Evolutionary conservation across 2,113 vertebrate species (phyloP), one percentile per base, ranked within the genome.

Genomic region (Astur gentilis): DNA sequence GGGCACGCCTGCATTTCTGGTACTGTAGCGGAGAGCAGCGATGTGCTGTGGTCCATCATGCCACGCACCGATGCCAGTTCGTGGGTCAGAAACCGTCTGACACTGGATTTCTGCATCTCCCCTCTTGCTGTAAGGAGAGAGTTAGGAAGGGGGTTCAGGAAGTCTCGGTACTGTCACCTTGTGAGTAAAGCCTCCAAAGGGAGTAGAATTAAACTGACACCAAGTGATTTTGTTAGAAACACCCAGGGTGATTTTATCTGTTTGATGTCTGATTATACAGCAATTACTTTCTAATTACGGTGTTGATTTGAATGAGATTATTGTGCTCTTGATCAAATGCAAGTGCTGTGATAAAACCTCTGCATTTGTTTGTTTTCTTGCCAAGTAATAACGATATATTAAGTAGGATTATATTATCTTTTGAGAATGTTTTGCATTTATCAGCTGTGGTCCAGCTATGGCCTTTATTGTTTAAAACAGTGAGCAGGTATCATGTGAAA

Each of bases 191-290:
- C 26, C 40, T 86, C 82, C 49, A 34, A 71, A 87, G 36, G 42
- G 36, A 77, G 32, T 34, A 40, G 50, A 77, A 62, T 83, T 93
- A 66, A 83, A 83, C 50, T 70, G 93, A 95, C 91, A 95, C 38
- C 4, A 4, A 87, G 42, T 42, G 54, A 84, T 82, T 89, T 80
- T 75, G 77, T 54, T 92, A 69, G 81, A 95, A 95, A 91, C 87
- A 96, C 87, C 89, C 81, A 91, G 73, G 91, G 73, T 95, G 87
- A 90, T 94, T 87, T 90, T 93, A 52, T 58, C 89, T 96, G 66
- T 96, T 96, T 97, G 89, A 97, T 96, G 93, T 95, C 81, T 97
- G 87, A 86, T 95, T 95, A 91, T 19, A 80, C 49, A 85, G 84
- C 75, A 83, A 76, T 95, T 97, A 47, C 95, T 93, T 95, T 91